phyloP scores from a whole-genome alignment of 2,797 vertebrate species.

The Sebastes itinus region DNA sequence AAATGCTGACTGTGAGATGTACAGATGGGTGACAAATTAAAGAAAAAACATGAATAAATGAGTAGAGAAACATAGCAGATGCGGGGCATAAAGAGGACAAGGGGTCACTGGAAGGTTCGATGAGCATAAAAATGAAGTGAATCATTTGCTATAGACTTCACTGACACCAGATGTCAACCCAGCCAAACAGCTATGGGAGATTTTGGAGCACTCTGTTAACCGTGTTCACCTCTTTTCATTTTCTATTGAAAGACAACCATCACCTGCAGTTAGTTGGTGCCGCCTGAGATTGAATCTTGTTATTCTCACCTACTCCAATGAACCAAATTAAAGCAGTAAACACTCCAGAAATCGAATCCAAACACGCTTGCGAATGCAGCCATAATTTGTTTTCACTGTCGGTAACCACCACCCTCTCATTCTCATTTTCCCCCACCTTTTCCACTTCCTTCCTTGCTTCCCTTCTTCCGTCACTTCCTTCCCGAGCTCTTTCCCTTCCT shows the following conservation, averaged over 20 bases:
- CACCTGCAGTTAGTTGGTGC: slow-evolving; percentile 7
- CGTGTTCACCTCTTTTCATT: background rate
- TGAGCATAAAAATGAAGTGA: slow-evolving; percentile 9
- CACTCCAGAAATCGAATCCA: background rate
- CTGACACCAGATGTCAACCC: background rate
- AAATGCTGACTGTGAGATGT: slow-evolving; percentile 34
- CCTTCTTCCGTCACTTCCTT: background rate
- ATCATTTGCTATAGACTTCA: background rate
- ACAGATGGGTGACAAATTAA: slow-evolving; percentile 7
- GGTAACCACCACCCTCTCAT: background rate
- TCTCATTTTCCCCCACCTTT: background rate
- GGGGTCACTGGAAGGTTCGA: background rate
- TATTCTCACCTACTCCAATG: slow-evolving; percentile 4
- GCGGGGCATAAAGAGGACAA: background rate
- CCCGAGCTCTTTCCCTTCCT: background rate
- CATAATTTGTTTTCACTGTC: slow-evolving; percentile 3
- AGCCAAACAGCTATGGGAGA: background rate
- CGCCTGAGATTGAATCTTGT: background rate
- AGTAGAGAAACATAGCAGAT: background rate
- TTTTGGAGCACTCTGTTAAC: background rate
- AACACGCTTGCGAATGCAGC: background rate
- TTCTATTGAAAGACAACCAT: background rate
- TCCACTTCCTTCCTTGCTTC: background rate
- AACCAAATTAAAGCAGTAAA: slow-evolving; percentile 18
- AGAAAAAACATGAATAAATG: slow-evolving; percentile 20